Percentiles rank a stretch among this genome's conserved stretches.
Conservation (phyloP, 2,113 vertebrate species). For the Lamprologus sp. region DNA sequence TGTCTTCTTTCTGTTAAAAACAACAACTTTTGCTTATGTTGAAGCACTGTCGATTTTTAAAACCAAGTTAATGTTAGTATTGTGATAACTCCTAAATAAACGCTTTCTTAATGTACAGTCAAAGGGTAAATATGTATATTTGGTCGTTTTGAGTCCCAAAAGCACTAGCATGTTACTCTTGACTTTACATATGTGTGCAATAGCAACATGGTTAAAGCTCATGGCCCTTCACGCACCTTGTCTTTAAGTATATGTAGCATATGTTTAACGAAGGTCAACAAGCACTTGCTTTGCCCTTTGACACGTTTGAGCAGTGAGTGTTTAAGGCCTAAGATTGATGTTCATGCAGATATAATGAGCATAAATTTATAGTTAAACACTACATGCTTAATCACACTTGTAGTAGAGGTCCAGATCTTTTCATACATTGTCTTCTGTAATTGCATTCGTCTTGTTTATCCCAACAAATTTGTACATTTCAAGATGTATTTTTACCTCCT, state of each 20-base stretch:
- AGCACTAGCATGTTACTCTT: neutral
- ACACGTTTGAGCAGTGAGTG: neutral
- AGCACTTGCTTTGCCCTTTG: neutral
- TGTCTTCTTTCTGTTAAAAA: neutral
- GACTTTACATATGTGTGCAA: neutral
- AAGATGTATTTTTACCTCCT: neutral
- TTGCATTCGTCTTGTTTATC: neutral
- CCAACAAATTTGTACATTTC: neutral
- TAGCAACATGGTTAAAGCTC: neutral
- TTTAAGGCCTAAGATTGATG: neutral
- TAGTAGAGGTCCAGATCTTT: neutral
- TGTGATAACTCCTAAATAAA: neutral
- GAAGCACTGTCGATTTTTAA: neutral
- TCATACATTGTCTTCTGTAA: neutral
- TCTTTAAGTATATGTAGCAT: neutral
- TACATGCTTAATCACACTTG: neutral
- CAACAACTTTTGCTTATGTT: neutral
- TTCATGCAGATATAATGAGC: neutral
- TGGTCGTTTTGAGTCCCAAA: neutral
- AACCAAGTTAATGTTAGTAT: neutral
- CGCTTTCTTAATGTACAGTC: neutral
- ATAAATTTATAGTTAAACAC: neutral
- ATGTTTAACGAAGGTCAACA: neutral
- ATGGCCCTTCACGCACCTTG: neutral
- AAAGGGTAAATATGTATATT: neutral